These are phyloP conservation scores for Drosophila sucinea DNA, from an alignment of 1,140 invertebrate genomes.

Conservation along the genomic window DNA sequence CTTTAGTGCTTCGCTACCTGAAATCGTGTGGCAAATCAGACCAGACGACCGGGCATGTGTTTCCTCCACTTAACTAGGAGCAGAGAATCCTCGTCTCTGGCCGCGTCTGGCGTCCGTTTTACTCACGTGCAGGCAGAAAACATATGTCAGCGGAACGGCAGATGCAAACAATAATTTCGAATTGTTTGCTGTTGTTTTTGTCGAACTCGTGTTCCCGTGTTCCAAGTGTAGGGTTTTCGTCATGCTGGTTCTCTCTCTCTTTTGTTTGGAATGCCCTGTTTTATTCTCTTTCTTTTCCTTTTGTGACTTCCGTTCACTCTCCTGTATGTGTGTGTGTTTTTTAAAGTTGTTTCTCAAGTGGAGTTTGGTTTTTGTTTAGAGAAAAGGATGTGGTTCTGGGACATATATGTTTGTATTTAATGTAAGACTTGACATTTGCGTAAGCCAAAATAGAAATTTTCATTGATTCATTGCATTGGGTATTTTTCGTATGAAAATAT, in stretches of 20 bases:
- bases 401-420: not conserved
- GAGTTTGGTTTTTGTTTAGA: constrained; percentile 36
- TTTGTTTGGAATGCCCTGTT: constrained; percentile 40
- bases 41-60: constrained; percentile 22
- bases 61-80: constrained; percentile 34
- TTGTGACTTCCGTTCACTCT: constrained; percentile 46
- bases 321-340: constrained; percentile 35
- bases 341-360: constrained; percentile 31
- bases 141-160: constrained; percentile 47
- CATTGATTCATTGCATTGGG: not conserved
- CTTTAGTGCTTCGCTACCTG: constrained; percentile 27
- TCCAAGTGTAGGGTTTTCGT: constrained; percentile 13
- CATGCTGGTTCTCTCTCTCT: constrained; percentile 40
- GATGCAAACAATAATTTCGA: constrained; percentile 49
- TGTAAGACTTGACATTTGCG: constrained; percentile 13
- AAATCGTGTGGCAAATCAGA: constrained; percentile 16
- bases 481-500: not conserved
- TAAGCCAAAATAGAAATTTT: not conserved
- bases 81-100: not conserved
- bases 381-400: constrained; percentile 32
- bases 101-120: constrained; percentile 30
- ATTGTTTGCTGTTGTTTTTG: constrained; percentile 25
- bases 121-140: constrained; percentile 47
- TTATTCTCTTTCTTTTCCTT: constrained; percentile 38
- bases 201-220: constrained; percentile 27